Conservation (phyloP, 1,140 invertebrate species). For the Aleiodes sp. region DNA sequence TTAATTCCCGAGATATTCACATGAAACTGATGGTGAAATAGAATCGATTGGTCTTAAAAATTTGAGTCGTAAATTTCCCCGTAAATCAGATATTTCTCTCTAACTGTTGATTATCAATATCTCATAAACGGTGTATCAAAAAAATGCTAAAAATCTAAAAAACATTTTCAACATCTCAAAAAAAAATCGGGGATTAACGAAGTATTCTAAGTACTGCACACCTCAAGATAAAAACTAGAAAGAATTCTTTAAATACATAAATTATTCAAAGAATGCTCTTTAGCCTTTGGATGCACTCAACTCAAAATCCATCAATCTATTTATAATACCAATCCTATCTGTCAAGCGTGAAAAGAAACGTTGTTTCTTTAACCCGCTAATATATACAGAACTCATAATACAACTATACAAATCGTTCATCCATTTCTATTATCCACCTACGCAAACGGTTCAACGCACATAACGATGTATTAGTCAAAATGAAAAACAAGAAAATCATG, state of each 20-base stretch:
- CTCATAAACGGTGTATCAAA: no score
- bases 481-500: not conserved
- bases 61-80: no score
- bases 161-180: no score
- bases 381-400: not conserved
- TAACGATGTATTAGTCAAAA: not conserved
- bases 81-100: no score
- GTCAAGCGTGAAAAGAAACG: constrained; percentile 22
- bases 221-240: not conserved
- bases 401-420: constrained; percentile 18
- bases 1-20: no score
- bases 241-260: not conserved
- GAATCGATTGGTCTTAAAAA: no score
- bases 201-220: not conserved
- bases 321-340: constrained; percentile 29
- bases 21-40: no score
- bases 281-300: constrained; percentile 12
- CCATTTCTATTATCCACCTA: constrained; percentile 2
- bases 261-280: constrained; percentile 10
- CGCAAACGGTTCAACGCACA: not conserved
- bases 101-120: no score
- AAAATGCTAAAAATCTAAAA: no score
- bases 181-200: no score
- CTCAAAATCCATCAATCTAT: constrained; percentile 4
- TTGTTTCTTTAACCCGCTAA: constrained; percentile 17